phyloP scores from a whole-genome alignment of 2,888 invertebrate species.

The Patella pellucida region DNA sequence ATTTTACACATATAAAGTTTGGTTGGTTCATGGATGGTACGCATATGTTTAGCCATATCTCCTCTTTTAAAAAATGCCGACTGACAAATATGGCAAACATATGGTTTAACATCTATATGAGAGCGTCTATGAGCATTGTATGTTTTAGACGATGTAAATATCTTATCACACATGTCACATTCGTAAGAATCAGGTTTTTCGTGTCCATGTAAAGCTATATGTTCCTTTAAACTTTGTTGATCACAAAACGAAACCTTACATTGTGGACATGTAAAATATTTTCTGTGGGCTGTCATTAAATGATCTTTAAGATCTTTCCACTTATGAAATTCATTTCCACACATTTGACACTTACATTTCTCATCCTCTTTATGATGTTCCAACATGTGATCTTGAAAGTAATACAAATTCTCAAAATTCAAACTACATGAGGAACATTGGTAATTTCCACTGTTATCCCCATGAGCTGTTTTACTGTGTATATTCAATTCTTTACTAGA shows the following conservation, averaged over 20 bases:
- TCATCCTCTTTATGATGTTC: conserved; percentile 19
- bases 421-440: conserved; percentile 25
- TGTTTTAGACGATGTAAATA: conserved; percentile 40
- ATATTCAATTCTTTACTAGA: conserved; percentile 30
- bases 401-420: conserved; percentile 23
- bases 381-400: conserved; percentile 26
- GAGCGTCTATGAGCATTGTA: conserved; percentile 49
- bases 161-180: conserved; percentile 42
- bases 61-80: conserved; percentile 54
- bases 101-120: conserved; percentile 46
- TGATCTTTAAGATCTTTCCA: conserved; percentile 37
- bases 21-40: conserved; percentile 49
- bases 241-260: conserved; percentile 37
- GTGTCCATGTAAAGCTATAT: conserved; percentile 33
- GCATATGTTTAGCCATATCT: conserved; percentile 51
- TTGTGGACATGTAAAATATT: conserved; percentile 36
- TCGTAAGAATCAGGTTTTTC: conserved; percentile 31
- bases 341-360: conserved; percentile 29
- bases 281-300: conserved; percentile 32
- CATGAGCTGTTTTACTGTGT: conserved; percentile 31
- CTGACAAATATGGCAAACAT: conserved; percentile 46
- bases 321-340: conserved; percentile 31
- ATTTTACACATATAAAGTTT: conserved; percentile 50
- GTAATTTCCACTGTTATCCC: conserved; percentile 23
- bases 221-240: conserved; percentile 32